Evolutionary conservation across 2,888 invertebrate species (phyloP), one percentile per base, ranked within the genome.

Genomic region (Nomada ruficornis): DNA sequence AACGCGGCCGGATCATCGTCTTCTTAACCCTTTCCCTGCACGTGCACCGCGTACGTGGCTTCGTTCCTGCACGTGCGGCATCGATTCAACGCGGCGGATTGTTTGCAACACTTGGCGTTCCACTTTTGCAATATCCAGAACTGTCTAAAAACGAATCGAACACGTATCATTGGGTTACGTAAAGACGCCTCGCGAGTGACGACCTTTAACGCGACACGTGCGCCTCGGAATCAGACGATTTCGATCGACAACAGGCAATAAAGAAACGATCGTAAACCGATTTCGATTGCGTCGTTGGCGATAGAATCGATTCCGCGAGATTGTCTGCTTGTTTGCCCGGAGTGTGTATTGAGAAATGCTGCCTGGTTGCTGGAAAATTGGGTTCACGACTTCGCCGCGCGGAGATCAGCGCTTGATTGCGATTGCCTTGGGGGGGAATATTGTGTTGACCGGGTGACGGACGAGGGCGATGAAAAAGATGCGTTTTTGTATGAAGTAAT

Each of bases 201-300:
- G 68, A 71, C 62, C 71, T 71, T 71, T 62, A 15, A 20, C 50
- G 60, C 36, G 50, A 60, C 60, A 60, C 62, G 52, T 62, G 52
- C 50, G 59, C 47, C 57, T 29, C 29, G 52, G 36, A 20, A 36
- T 36, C n/a, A 23, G 15, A 20, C 54, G 55, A 68, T 55, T 68
- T 55, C 55, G 68, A 68, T 68, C 68, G 20, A 18, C 68, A 7
- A 70, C n/a, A 50, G 20, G 47, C 29, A 60, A 36, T 71, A 63
- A 71, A 71, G 71, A 23, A 52, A 20, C 47, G 62, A 47, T 63
- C 63, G 62, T 71, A 63, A 71, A 71, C 52, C 71, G 71, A 71
- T 71, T 71, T 70, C 67, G 36, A 67, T 54, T 36, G 54, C 36
- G 29, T 60, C 20, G 59, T 23, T 47, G 47, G n/a, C 36, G 36